Evolutionary conservation across 2,888 invertebrate genomes (phyloP).

Genomic region (Megamerina dolium): DNA sequence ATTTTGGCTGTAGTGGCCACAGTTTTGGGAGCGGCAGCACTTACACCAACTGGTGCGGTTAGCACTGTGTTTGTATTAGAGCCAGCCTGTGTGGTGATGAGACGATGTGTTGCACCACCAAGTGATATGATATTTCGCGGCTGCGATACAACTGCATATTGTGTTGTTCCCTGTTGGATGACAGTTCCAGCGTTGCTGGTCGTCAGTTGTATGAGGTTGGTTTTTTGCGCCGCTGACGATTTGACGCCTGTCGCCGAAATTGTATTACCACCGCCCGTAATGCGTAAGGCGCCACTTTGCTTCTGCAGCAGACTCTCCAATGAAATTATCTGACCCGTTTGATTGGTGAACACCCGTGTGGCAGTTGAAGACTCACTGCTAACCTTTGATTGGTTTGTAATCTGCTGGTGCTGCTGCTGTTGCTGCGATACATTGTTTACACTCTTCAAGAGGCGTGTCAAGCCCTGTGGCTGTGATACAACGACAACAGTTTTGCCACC

Average conservation of each 20-base stretch:
- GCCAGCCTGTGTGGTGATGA: constrained; percentile 32
- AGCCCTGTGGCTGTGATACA: constrained; percentile 14
- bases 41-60: background rate
- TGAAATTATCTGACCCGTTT: constrained; percentile 50
- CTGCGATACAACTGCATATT: constrained; percentile 52
- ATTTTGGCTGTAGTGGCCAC: background rate
- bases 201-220: constrained; percentile 53
- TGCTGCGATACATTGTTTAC: constrained; percentile 10
- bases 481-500: constrained; percentile 5
- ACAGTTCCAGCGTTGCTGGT: constrained; percentile 27
- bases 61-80: background rate
- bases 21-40: constrained; percentile 21
- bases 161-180: constrained; percentile 30
- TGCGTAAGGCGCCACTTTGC: constrained; percentile 48
- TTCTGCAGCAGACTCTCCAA: constrained; percentile 43
- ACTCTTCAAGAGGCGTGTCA: constrained; percentile 29
- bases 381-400: constrained; percentile 36
- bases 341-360: constrained; percentile 47
- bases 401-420: constrained; percentile 14
- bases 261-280: constrained; percentile 35
- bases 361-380: constrained; percentile 12
- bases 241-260: constrained; percentile 10
- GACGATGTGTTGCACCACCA: constrained; percentile 25
- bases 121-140: constrained; percentile 48
- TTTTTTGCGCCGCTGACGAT: constrained; percentile 45